A percentile compares a stretch with the other conserved stretches of the same genome.
phyloP scores from a whole-genome alignment of 2,797 vertebrate genomes.

The Enteromius paludinosus region DNA sequence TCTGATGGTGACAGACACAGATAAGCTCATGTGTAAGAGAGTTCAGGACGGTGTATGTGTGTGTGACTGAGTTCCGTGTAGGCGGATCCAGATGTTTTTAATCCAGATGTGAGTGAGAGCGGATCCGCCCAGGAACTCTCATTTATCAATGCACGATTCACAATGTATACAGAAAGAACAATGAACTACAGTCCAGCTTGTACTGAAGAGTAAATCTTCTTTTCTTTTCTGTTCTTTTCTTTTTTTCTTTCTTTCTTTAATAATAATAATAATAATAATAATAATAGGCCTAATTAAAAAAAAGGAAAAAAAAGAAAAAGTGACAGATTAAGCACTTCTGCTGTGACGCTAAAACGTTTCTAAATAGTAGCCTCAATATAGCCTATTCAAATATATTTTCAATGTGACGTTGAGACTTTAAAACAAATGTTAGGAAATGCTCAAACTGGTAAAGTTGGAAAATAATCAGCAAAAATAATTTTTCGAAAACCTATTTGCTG shows the following conservation, averaged over 20 bases:
- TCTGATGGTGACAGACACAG: conserved; percentile 37
- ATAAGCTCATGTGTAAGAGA: conserved; percentile 39
- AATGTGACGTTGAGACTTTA: no score
- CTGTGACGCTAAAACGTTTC: background rate
- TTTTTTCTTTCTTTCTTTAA: background rate
- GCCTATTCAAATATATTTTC: background rate
- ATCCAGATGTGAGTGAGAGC: conserved; percentile 83
- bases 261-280: background rate
- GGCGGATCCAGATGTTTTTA: conserved; percentile 84
- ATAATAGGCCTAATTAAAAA: background rate
- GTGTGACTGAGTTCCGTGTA: conserved; percentile 67
- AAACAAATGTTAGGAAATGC: background rate
- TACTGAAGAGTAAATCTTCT: background rate
- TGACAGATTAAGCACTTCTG: background rate
- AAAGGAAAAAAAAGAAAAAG: background rate
- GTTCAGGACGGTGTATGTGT: conserved; percentile 42
- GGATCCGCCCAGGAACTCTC: conserved; percentile 84
- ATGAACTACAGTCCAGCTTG: background rate
- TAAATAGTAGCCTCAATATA: background rate
- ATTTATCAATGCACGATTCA: conserved; percentile 44
- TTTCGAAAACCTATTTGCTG: background rate
- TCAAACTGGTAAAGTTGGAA: background rate
- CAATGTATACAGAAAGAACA: conserved; percentile 28
- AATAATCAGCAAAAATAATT: background rate
- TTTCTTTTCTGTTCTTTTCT: background rate